A percentile compares a stretch with the other conserved stretches of the same genome.
Conservation (phyloP, 2,113 vertebrate species). For the Eira barbara region DNA sequence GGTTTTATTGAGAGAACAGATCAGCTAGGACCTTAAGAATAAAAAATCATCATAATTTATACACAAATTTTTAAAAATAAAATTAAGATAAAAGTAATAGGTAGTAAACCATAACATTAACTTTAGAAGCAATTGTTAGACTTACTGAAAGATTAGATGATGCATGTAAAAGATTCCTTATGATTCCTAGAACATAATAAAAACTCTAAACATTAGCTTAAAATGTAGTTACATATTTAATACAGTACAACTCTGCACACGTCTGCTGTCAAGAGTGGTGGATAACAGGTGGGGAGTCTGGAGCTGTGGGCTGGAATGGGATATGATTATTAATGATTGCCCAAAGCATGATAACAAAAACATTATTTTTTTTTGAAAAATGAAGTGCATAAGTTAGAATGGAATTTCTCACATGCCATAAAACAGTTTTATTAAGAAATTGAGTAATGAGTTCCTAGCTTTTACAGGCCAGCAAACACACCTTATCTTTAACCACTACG, state of each 20-base stretch:
- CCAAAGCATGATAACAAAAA: background rate
- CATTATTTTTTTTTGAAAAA: constrained; percentile 26
- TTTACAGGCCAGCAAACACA: background rate
- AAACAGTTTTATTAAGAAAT: background rate
- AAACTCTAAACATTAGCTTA: background rate
- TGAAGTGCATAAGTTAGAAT: background rate
- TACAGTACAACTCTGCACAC: background rate
- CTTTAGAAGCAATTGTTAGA: background rate
- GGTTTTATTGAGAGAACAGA: background rate
- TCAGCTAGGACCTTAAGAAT: background rate
- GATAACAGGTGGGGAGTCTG: background rate
- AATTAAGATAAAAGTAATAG: background rate
- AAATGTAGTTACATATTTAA: background rate
- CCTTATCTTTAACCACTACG: background rate
- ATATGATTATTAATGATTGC: constrained; percentile 1
- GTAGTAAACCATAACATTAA: background rate
- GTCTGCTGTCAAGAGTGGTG: background rate
- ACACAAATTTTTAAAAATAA: background rate
- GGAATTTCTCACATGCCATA: background rate
- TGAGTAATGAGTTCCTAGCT: background rate
- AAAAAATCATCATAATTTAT: background rate
- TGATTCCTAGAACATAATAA: background rate
- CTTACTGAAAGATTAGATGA: background rate
- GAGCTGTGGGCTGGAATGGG: background rate
- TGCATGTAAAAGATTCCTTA: background rate